These are phyloP conservation scores for Tachina fera DNA, from an alignment of 2,888 invertebrate genomes.

Conservation along the genomic window DNA sequence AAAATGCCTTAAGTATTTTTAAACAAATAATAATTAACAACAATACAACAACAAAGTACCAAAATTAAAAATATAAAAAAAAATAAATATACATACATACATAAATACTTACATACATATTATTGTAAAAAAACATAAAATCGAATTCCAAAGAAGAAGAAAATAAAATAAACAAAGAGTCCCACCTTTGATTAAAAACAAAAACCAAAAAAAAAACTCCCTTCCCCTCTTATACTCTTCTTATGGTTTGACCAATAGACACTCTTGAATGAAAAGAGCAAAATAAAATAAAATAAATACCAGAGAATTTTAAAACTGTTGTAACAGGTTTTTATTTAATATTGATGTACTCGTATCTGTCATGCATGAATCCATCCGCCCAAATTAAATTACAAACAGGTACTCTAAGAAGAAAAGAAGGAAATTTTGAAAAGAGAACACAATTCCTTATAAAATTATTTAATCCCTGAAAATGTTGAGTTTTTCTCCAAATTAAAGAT, in stretches of 20 bases:
- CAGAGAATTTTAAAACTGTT: slow-evolving; percentile 14
- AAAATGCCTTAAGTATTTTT: slow-evolving; percentile 74
- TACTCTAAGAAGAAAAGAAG: background rate
- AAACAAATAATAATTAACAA: slow-evolving; percentile 58
- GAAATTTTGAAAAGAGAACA: slow-evolving; percentile 9
- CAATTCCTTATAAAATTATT: slow-evolving; percentile 4
- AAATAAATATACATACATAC: slow-evolving; percentile 9
- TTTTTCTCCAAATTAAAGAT: background rate
- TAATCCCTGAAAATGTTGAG: background rate
- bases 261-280: background rate
- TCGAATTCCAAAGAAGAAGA: slow-evolving; percentile 31
- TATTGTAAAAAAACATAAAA: slow-evolving; percentile 52
- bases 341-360: slow-evolving; percentile 49
- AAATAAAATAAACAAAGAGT: slow-evolving; percentile 39
- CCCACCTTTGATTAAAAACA: slow-evolving; percentile 60
- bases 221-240: background rate
- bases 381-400: slow-evolving; percentile 33
- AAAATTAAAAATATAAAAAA: slow-evolving; percentile 47
- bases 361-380: slow-evolving; percentile 52
- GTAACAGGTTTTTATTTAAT: slow-evolving; percentile 39
- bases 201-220: slow-evolving; percentile 41
- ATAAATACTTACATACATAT: slow-evolving; percentile 16
- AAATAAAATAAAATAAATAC: slow-evolving; percentile 11
- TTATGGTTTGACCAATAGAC: slow-evolving; percentile 1
- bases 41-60: slow-evolving; percentile 55